Conservation (phyloP, 2,113 vertebrate genomes). For the Embiotoca jacksoni region DNA sequence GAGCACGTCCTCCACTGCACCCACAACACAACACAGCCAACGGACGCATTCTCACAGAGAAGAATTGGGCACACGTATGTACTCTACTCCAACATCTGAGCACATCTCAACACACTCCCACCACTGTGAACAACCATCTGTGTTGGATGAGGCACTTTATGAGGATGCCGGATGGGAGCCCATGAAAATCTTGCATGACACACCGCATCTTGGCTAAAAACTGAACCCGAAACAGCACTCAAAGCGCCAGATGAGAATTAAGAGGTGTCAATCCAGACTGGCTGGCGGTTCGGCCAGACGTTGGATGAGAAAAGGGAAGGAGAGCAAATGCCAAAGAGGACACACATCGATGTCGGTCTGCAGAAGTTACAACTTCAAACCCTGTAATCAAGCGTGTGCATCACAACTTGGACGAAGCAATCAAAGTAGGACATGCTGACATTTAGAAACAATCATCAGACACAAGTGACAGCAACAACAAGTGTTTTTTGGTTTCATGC, state of each 20-base stretch:
- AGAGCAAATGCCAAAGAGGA: not conserved
- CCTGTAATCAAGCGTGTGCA: not conserved
- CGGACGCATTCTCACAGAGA: not conserved
- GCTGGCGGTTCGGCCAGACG: not conserved
- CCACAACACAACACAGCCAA: not conserved
- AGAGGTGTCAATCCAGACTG: slow-evolving; percentile 13
- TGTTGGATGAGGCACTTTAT: slow-evolving; percentile 15
- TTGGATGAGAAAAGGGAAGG: not conserved
- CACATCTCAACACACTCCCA: slow-evolving; percentile 1
- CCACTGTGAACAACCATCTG: slow-evolving; percentile 38
- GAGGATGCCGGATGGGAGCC: slow-evolving; percentile 16
- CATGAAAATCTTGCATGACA: slow-evolving; percentile 3
- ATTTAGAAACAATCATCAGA: not conserved
- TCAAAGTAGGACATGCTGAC: not conserved
- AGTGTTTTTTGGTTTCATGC: too few relatives aligned
- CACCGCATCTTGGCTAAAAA: slow-evolving; percentile 10
- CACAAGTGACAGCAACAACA: not conserved
- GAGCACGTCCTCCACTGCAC: slow-evolving; percentile 2
- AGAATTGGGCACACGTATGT: not conserved
- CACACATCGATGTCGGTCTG: not conserved
- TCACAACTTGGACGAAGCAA: slow-evolving; percentile 7
- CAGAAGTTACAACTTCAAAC: not conserved
- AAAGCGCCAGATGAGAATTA: slow-evolving; percentile 13
- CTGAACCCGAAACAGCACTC: not conserved
- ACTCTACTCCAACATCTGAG: slow-evolving; percentile 17